Conservation (phyloP, 2,888 invertebrate species). For the Clostera curtula region DNA sequence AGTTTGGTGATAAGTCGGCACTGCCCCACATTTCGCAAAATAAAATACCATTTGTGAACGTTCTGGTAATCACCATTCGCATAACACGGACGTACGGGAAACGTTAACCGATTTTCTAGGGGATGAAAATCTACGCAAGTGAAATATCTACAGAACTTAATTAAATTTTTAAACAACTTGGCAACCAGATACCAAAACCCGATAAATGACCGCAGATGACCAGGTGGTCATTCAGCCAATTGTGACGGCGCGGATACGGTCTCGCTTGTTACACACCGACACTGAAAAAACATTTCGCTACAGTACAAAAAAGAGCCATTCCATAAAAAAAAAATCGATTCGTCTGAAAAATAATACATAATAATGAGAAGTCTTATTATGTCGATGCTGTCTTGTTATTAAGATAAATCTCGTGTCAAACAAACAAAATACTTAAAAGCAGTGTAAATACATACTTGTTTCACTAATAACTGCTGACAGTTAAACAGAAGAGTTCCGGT, state of each 20-base stretch:
- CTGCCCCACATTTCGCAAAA: no score
- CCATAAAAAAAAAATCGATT: neutral
- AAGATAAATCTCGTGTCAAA: no score
- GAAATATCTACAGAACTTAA: neutral
- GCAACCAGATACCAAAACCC: constrained; percentile 8
- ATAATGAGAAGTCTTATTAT: no score
- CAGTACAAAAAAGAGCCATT: constrained; percentile 10
- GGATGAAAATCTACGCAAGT: neutral
- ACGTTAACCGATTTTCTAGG: constrained; percentile 18
- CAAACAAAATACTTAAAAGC: no score
- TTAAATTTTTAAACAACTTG: constrained; percentile 4
- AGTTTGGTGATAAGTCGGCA: no score
- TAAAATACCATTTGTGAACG: no score
- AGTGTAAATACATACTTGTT: no score
- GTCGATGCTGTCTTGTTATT: no score
- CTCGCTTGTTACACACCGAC: constrained; percentile 21
- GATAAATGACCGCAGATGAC: constrained; percentile 7
- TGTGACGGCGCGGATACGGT: constrained; percentile 21
- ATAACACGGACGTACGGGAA: constrained; percentile 14
- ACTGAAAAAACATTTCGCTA: constrained; percentile 13
- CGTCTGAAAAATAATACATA: no score
- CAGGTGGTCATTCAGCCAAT: constrained; percentile 8
- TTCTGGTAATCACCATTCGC: no score
- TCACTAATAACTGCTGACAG: no score
- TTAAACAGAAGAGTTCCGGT: constrained; percentile 12